Evolutionary conservation across 2,113 vertebrate genomes (phyloP), one percentile per base, ranked within the genome.

Genomic region (Dendropsophus ebraccatus): DNA sequence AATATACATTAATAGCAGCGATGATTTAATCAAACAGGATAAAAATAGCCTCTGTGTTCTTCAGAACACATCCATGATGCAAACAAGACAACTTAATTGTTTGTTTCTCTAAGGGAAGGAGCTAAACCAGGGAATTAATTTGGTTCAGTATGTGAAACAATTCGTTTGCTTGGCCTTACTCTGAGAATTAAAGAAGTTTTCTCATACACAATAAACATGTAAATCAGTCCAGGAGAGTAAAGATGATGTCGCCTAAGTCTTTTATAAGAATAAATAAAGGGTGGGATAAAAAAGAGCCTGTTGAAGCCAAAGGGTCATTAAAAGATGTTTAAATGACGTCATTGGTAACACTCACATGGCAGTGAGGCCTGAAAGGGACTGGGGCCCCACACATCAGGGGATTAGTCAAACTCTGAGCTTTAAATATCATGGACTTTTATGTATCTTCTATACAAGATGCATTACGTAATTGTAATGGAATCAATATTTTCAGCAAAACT

Each of bases 101-200:
- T 90, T 91, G 88, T 90, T 90, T 90, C 91, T 91, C 90, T 87
- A 89, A 89, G 91, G 91, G 81, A 90, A 90, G 90, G 83, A 87
- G 88, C 90, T 90, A 90, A 92, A 90, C 84, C 85, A 87, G 76
- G 76, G 90, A 91, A 91, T 91, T 91, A 90, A 92, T 91, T 90
- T 90, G 87, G 89, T 89, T 91, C 87, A 87, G 88, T 62, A 89
- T 86, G 85, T 88, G 89, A 90, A 90, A 91, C 91, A 91, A 91
- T 91, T 88, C 88, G 87, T 91, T 91, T 88, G 87, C 89, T 90
- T 90, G 90, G 90, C 89, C 91, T 92, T 89, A 92, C 91, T 90
- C 90, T 89, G 88, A 89, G 90, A 90, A 90, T 91, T 90, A 91
- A 89, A 91, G 82, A 90, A 89, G 87, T 91, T 91, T 90, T 87